Evolutionary conservation across 2,113 vertebrate genomes (phyloP), one percentile per base, ranked within the genome.

Genomic region (Chaetodon trifascialis): DNA sequence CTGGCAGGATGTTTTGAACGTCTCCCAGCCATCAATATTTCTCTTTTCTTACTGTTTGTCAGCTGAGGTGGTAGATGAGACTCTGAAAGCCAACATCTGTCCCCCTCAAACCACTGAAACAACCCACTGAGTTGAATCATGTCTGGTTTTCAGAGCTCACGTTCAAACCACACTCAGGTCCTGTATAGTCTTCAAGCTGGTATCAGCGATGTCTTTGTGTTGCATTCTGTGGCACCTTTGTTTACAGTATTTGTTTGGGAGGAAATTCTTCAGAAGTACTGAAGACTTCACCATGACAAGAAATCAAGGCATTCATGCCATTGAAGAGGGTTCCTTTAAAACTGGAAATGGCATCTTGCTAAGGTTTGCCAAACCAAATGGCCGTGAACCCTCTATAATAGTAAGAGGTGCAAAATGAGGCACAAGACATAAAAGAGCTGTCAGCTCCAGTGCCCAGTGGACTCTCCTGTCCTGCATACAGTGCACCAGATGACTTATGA

Each of bases 51-150:
- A n/a, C 60, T 63, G 47, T 63, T 67, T 67, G 30, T 54, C 66
- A 36, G 14, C 30, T 54, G 17, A 76, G 64, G 21, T 67, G 59
- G 36, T 44, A 66, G 25, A 66, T 73, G 25, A 38, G 54, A 59
- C 30, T 70, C 49, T 46, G 60, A 25, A 46, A 62, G 54, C 17
- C 10, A 36, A 62, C 36, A 68, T 55, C 54, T 72, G 15, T 58
- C 38, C 36, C 55, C 46, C 49, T 83, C 40, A 71, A 46, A 34
- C 64, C 42, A 51, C 65, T 79, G 42, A 67, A 78, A 65, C 59
- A 65, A 69, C 25, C 40, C 64, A 70, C 63, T 34, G 79, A 65
- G 51, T 34, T 30, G n/a, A 63, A 51, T 67, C 23, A 2, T 40
- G 19, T 66, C 73, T 42, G 55, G 54, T 44, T 63, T 58, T 65